phyloP scores from a whole-genome alignment of 2,797 vertebrate species.

The Oreortyx pictus region DNA sequence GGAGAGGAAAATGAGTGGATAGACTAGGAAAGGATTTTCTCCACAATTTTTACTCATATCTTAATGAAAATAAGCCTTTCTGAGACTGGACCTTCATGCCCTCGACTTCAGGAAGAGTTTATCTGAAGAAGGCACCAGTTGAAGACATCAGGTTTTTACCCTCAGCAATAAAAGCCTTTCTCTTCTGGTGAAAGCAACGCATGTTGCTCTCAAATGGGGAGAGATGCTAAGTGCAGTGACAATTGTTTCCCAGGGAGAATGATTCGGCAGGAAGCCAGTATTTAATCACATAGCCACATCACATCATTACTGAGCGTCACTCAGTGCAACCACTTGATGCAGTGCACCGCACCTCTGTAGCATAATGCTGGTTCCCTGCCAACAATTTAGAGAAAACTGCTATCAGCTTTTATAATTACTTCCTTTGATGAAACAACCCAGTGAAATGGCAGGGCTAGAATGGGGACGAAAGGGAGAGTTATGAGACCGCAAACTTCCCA shows the following conservation, averaged over 20 bases:
- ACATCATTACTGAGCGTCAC: slow-evolving; percentile 68
- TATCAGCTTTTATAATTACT: slow-evolving; percentile 73
- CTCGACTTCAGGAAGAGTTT: slow-evolving; percentile 22
- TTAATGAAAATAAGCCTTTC: background rate
- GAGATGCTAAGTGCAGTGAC: slow-evolving; percentile 66
- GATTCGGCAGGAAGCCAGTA: slow-evolving; percentile 75
- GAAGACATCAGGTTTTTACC: slow-evolving; percentile 28
- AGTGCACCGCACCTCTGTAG: slow-evolving; percentile 41
- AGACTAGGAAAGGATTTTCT: background rate
- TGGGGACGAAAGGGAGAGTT: background rate
- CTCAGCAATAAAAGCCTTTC: slow-evolving; percentile 11
- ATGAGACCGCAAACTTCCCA: slow-evolving; percentile 34
- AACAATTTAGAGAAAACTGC: slow-evolving; percentile 65
- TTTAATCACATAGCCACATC: slow-evolving; percentile 74
- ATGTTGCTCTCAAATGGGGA: slow-evolving; percentile 26
- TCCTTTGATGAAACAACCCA: slow-evolving; percentile 58
- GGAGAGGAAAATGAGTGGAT: background rate
- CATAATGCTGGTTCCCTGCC: slow-evolving; percentile 71
- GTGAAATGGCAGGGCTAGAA: background rate
- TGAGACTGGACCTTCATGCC: background rate
- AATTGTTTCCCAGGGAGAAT: slow-evolving; percentile 70
- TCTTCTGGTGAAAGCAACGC: slow-evolving; percentile 29
- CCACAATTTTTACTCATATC: background rate
- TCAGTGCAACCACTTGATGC: slow-evolving; percentile 73
- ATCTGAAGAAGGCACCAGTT: slow-evolving; percentile 22